Conservation (phyloP, 2,113 vertebrate genomes). For the Aspiorhynchus laticeps region DNA sequence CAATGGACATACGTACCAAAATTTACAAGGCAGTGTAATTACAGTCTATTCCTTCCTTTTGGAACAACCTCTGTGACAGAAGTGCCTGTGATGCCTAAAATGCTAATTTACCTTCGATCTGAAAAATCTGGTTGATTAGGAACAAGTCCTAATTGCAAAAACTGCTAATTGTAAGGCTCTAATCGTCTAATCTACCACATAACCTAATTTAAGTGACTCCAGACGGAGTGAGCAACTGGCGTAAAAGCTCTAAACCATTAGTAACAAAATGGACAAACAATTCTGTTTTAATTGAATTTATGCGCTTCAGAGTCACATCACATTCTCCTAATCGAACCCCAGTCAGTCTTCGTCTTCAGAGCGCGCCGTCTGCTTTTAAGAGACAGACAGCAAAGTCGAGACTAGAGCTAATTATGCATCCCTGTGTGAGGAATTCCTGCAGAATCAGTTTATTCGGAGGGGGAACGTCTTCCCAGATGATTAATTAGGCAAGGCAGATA, state of each 20-base stretch:
- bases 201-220: conserved; percentile 25
- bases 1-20: not conserved
- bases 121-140: conserved; percentile 18
- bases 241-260: conserved; percentile 27
- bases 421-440: conserved; percentile 28
- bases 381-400: conserved; percentile 28
- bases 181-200: conserved; percentile 24
- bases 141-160: conserved; percentile 28
- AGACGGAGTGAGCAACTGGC: not conserved
- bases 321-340: conserved; percentile 26
- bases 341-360: conserved; percentile 19
- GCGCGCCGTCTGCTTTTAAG: not conserved
- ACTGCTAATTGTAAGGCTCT: not conserved
- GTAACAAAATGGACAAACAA: conserved; percentile 31
- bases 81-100: conserved; percentile 1
- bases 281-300: conserved; percentile 32
- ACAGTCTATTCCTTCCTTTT: not conserved
- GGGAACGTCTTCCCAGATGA: conserved; percentile 16
- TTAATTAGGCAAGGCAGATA: conserved; percentile 31
- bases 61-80: not conserved
- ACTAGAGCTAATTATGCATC: conserved; percentile 39
- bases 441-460: conserved; percentile 33
- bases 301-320: conserved; percentile 25
- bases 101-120: conserved; percentile 23
- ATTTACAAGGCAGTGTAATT: not conserved